phyloP scores from a whole-genome alignment of 2,888 invertebrate genomes.

The Netelia fuscicornis region DNA sequence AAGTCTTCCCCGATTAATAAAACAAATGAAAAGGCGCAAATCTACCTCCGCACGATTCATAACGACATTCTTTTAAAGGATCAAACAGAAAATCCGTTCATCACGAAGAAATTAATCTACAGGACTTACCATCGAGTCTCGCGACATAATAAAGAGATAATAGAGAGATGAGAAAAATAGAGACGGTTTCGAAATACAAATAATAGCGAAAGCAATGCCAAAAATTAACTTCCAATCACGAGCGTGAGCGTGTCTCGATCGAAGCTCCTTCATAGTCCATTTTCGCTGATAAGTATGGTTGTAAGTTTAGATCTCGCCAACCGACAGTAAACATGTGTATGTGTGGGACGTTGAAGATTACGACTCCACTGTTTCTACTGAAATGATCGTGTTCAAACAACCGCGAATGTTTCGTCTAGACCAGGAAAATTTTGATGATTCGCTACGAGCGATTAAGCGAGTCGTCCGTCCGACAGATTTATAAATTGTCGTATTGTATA shows the following conservation, averaged over 20 bases:
- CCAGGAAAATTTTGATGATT: constrained; percentile 56
- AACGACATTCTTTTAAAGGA: constrained; percentile 31
- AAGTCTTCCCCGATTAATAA: constrained; percentile 54
- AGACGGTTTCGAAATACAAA: constrained; percentile 32
- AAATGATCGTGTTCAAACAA: constrained; percentile 23
- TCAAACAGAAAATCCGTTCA: not conserved
- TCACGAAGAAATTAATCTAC: constrained; percentile 10
- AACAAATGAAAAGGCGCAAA: constrained; percentile 45
- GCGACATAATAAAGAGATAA: too few species aligned
- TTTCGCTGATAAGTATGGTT: constrained; percentile 71
- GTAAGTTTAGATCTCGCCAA: constrained; percentile 42
- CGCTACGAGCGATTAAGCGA: constrained; percentile 53
- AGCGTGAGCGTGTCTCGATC: constrained; percentile 17
- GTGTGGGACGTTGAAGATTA: constrained; percentile 5
- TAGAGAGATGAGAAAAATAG: not conserved
- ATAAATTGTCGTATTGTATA: constrained; percentile 57
- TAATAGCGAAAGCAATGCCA: constrained; percentile 60
- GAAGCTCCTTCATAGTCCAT: constrained; percentile 68
- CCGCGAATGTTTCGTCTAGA: constrained; percentile 26
- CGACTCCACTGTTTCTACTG: constrained; percentile 1
- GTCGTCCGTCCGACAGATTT: constrained; percentile 77
- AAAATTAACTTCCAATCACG: constrained; percentile 64
- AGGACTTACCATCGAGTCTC: constrained; percentile 9
- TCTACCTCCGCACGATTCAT: constrained; percentile 62
- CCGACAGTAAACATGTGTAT: constrained; percentile 14